Evolutionary conservation across 2,113 vertebrate genomes (phyloP).

Genomic region (Mionectes macconnelli): DNA sequence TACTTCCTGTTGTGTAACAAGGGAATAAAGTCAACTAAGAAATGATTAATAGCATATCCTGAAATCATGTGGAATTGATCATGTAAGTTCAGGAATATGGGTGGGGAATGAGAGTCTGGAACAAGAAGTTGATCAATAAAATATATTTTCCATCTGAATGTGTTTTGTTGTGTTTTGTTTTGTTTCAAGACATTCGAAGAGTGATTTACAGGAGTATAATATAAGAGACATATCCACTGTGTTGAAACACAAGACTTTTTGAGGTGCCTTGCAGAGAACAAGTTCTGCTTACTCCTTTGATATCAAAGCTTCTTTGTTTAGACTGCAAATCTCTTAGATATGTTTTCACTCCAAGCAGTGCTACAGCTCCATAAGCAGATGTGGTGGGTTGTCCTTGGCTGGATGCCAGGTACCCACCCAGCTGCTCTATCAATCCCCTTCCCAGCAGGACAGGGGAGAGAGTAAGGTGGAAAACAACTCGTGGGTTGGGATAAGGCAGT

Average conservation of each 20-base stretch:
- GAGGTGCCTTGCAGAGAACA: background rate
- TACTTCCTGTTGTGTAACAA: constrained; percentile 38
- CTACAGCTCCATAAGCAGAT: background rate
- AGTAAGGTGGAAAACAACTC: no score
- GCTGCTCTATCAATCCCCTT: no score
- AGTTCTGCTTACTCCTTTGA: background rate
- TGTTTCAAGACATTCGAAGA: background rate
- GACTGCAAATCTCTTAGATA: background rate
- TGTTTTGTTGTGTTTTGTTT: background rate
- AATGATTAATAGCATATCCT: constrained; percentile 19
- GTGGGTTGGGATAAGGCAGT: no score
- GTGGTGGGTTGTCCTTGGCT: background rate
- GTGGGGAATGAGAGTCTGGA: background rate
- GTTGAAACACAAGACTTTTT: background rate
- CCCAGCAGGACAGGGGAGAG: no score
- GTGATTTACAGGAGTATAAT: background rate
- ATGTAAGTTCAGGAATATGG: background rate
- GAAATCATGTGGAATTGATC: constrained; percentile 31
- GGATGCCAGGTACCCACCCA: no score
- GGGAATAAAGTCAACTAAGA: constrained; percentile 1
- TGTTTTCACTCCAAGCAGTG: background rate
- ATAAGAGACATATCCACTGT: background rate
- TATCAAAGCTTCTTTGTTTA: background rate
- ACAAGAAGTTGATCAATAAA: constrained; percentile 28
- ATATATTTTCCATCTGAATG: background rate